These are phyloP conservation scores for Bostrychus sinensis DNA, from an alignment of 2,113 vertebrate species.

Conservation along the genomic window DNA sequence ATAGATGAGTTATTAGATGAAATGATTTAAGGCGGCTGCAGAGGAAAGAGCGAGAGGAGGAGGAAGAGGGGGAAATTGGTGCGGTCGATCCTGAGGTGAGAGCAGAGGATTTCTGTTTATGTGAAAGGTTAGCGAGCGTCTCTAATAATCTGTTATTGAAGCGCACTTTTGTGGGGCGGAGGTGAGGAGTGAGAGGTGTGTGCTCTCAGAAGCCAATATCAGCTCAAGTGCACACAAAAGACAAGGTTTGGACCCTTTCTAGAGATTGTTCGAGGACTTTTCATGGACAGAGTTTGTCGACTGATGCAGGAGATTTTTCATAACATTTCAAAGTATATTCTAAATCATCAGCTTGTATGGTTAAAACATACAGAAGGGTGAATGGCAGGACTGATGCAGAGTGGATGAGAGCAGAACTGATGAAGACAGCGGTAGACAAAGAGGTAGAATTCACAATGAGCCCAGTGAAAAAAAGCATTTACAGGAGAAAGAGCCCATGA, in stretches of 20 bases:
- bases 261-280: neutral
- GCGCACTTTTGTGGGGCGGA: conserved; percentile 35
- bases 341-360: no score
- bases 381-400: no score
- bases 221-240: neutral
- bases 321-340: no score
- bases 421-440: neutral
- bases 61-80: conserved; percentile 39
- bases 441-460: neutral
- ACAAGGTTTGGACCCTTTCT: neutral
- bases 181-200: conserved; percentile 56
- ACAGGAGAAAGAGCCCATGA: neutral
- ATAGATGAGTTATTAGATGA: conserved; percentile 57
- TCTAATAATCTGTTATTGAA: conserved; percentile 76
- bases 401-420: neutral
- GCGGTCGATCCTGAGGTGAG: conserved; percentile 36
- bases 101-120: conserved; percentile 1
- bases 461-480: neutral
- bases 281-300: neutral
- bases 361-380: no score
- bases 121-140: conserved; percentile 55
- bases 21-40: conserved; percentile 38
- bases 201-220: conserved; percentile 57
- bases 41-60: conserved; percentile 42
- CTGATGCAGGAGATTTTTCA: no score